These are phyloP conservation scores for Tetragonula carbonaria DNA, from an alignment of 2,888 invertebrate species.

Conservation along the genomic window DNA sequence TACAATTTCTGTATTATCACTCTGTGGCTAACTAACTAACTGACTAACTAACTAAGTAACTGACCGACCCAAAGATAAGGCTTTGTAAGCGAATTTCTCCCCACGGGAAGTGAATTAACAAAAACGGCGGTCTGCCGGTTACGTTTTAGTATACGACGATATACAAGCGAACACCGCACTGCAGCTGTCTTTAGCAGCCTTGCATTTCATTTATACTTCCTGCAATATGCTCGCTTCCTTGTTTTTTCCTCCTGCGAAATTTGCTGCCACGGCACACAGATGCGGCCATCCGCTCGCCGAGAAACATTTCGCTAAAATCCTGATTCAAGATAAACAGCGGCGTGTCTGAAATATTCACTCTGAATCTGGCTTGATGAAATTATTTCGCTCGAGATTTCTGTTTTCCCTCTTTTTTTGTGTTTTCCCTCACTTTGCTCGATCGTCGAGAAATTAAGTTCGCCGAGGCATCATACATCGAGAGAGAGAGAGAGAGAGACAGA, in stretches of 20 bases:
- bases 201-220: slow-evolving; percentile 74
- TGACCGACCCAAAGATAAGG: not conserved
- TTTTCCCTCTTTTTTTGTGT: no score
- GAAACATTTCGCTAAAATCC: slow-evolving; percentile 13
- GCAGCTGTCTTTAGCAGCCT: slow-evolving; percentile 70
- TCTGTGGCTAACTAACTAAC: no score
- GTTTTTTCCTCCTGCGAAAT: slow-evolving; percentile 60
- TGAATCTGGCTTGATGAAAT: not conserved
- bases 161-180: slow-evolving; percentile 63
- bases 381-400: not conserved
- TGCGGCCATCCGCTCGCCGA: slow-evolving; percentile 2
- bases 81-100: no score
- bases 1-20: not conserved
- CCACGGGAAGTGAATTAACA: slow-evolving; percentile 6
- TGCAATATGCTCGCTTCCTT: slow-evolving; percentile 66
- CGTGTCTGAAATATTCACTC: not conserved
- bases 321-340: not conserved
- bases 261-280: slow-evolving; percentile 37
- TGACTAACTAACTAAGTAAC: not conserved
- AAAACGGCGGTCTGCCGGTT: slow-evolving; percentile 26
- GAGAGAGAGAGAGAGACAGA: no score
- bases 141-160: slow-evolving; percentile 7
- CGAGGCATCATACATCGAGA: not conserved
- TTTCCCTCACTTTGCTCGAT: no score
- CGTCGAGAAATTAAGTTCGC: not conserved